These are phyloP conservation scores for Trichacis sp. DNA, from an alignment of 2,888 invertebrate species.

Conservation along the genomic window DNA sequence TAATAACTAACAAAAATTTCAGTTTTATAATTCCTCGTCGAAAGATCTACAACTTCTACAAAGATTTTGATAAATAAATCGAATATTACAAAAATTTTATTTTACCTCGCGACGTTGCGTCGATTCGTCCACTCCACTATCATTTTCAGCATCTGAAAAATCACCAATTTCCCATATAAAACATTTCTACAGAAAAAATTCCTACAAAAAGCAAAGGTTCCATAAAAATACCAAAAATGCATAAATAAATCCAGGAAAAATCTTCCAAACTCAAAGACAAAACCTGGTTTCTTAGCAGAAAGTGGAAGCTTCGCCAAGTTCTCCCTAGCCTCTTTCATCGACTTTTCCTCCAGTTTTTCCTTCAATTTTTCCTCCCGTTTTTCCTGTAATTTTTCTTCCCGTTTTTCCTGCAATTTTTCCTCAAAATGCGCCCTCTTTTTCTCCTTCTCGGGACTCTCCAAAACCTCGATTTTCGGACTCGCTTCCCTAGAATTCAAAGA, in stretches of 20 bases:
- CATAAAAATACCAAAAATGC: too few species aligned
- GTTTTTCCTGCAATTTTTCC: conserved; percentile 30
- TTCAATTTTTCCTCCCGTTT: conserved; percentile 10
- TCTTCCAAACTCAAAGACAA: too few species aligned
- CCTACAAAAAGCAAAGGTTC: conserved; percentile 18
- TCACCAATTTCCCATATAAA: neutral
- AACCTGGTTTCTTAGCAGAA: conserved; percentile 45
- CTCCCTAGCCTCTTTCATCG: conserved; percentile 25
- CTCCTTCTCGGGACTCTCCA: conserved; percentile 30
- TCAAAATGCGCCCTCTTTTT: conserved; percentile 46
- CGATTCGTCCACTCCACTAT: conserved; percentile 85
- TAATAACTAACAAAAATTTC: too few species aligned
- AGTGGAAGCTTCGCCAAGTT: conserved; percentile 21
- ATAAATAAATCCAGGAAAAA: too few species aligned
- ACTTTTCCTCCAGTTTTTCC: conserved; percentile 18
- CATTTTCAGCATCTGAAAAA: conserved; percentile 84
- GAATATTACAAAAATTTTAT: conserved; percentile 48
- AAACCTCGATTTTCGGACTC: conserved; percentile 11
- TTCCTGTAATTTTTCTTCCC: conserved; percentile 20
- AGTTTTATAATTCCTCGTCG: too few species aligned
- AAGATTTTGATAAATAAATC: neutral
- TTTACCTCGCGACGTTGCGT: conserved; percentile 82
- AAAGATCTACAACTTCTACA: too few species aligned
- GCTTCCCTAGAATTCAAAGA: conserved; percentile 48
- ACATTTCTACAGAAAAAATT: neutral